phyloP scores from a whole-genome alignment of 1,140 invertebrate genomes.

The Colletes gigas region DNA sequence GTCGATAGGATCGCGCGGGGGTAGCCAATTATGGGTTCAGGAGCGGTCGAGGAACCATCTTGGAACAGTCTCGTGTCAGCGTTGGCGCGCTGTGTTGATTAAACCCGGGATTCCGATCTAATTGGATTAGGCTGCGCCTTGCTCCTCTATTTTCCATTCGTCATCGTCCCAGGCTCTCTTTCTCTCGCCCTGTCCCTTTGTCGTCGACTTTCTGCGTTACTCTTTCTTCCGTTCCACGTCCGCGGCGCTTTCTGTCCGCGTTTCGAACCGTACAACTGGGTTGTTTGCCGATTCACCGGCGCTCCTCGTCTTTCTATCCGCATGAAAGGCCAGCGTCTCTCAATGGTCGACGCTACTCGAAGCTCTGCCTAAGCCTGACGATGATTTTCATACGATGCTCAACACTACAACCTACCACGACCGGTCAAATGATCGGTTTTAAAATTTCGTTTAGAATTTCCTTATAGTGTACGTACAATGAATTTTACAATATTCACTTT shows the following conservation, averaged over 20 bases:
- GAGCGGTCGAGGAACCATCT: not conserved
- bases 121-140: slow-evolving; percentile 69
- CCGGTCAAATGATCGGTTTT: too few species aligned
- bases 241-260: not conserved
- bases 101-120: slow-evolving; percentile 70
- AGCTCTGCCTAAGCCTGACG: too few species aligned
- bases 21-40: slow-evolving; percentile 59
- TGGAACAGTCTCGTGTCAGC: slow-evolving; percentile 41
- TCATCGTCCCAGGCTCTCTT: slow-evolving; percentile 48
- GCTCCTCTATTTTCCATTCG: slow-evolving; percentile 55
- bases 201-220: not conserved
- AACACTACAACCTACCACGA: too few species aligned
- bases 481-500: too few species aligned
- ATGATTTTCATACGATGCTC: too few species aligned
- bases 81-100: slow-evolving; percentile 56
- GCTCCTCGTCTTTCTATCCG: slow-evolving; percentile 3
- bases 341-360: not conserved
- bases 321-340: slow-evolving; percentile 10
- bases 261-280: not conserved
- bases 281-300: slow-evolving; percentile 11
- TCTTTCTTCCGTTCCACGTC: not conserved
- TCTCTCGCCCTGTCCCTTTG: not conserved
- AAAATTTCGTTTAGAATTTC: too few species aligned
- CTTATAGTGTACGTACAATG: too few species aligned
- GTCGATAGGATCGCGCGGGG: slow-evolving; percentile 60